phyloP scores from a whole-genome alignment of 2,888 invertebrate genomes.

The Anagyrus pseudococci region DNA sequence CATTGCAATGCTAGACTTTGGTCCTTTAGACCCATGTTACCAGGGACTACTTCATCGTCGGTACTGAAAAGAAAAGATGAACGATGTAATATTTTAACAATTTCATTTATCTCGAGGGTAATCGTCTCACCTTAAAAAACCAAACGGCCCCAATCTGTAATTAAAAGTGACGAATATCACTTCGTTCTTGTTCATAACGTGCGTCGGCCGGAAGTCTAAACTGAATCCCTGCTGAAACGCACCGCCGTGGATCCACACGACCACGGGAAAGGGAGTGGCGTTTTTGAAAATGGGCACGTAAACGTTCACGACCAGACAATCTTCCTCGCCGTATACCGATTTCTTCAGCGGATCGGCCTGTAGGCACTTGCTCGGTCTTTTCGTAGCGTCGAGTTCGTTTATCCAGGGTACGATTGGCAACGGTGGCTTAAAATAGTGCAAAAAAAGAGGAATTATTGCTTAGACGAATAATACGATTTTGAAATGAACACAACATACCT shows the following conservation, averaged over 20 bases:
- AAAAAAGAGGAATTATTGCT: too few species aligned
- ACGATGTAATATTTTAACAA: not conserved
- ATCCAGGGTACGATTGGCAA: constrained; percentile 45
- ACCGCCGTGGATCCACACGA: constrained; percentile 31
- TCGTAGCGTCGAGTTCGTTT: constrained; percentile 20
- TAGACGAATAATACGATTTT: too few species aligned
- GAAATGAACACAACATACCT: too few species aligned
- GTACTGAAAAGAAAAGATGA: constrained; percentile 17
- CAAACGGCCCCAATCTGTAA: constrained; percentile 33
- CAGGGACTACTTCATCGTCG: constrained; percentile 30
- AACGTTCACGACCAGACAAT: constrained; percentile 33
- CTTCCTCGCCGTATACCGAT: constrained; percentile 21
- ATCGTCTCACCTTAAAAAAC: not conserved
- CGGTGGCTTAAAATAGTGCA: too few species aligned
- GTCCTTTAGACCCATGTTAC: constrained; percentile 37
- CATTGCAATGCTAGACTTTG: constrained; percentile 30
- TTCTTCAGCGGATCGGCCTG: constrained; percentile 23
- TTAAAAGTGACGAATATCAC: constrained; percentile 26
- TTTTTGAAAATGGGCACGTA: constrained; percentile 16
- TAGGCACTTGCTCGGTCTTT: constrained; percentile 14
- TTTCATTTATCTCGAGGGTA: not conserved
- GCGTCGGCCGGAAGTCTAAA: constrained; percentile 5
- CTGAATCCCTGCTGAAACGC: constrained; percentile 19
- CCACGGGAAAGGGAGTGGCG: constrained; percentile 19
- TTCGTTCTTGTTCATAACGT: constrained; percentile 47